phyloP scores from a whole-genome alignment of 2,888 invertebrate species.

The Xestobium rufovillosum region DNA sequence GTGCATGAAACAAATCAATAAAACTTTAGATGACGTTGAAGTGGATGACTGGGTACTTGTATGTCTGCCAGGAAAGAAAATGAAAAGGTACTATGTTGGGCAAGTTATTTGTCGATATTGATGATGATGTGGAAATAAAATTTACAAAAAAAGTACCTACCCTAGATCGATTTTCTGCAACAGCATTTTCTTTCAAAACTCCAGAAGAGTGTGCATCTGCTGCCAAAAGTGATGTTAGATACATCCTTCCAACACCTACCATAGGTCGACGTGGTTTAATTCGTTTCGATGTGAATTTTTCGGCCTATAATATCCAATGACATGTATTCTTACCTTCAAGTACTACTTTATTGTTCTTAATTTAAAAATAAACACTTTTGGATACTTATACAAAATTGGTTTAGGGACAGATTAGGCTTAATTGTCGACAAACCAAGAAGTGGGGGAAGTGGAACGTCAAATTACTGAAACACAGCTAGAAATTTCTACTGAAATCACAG shows the following conservation, averaged over 20 bases:
- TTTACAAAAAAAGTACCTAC: conserved; percentile 1
- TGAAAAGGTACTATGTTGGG: background rate
- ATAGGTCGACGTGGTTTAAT: too few relatives aligned
- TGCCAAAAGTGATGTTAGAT: conserved; percentile 1
- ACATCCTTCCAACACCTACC: background rate
- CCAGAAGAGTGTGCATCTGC: conserved; percentile 1
- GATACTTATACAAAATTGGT: too few relatives aligned
- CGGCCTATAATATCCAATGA: too few relatives aligned
- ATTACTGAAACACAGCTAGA: conserved; percentile 15
- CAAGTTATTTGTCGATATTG: background rate
- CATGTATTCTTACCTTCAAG: too few relatives aligned
- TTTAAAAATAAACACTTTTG: too few relatives aligned
- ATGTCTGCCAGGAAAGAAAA: background rate
- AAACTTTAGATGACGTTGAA: background rate
- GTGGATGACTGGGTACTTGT: conserved; percentile 2
- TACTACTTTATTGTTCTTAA: too few relatives aligned
- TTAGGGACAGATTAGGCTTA: too few relatives aligned
- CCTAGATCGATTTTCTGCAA: background rate
- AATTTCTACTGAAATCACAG: conserved; percentile 13
- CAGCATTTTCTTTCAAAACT: background rate
- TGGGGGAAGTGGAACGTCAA: conserved; percentile 16
- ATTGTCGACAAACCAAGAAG: conserved; percentile 12
- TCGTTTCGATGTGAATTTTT: too few relatives aligned
- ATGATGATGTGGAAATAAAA: background rate
- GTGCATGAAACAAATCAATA: background rate